Base-by-base conservation (phyloP, 2,888 invertebrate species). In the Eutolmus rufibarbis region DNA sequence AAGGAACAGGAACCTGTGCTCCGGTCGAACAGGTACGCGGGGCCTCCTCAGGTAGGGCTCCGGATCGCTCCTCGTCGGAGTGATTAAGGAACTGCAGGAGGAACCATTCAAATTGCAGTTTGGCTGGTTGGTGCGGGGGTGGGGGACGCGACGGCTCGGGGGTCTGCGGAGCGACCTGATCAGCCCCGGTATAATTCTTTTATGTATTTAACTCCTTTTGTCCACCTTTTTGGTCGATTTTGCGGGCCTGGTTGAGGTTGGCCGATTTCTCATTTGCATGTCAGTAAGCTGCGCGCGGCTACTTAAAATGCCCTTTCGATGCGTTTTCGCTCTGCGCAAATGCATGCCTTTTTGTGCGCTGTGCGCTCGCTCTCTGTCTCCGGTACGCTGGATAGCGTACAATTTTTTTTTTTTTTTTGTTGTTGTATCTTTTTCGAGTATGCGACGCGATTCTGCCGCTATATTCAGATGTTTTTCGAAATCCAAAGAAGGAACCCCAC, bases 181-280 rank as follows among this genome's bases (percentile, higher is more conserved):
- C 46, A 85, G 43, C 37, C 85, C 74, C 28, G 85, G 85, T 85
- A 74, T 82, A 82, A 82, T 74, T 85, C 74, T 51, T 46, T 74
- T 85, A 85, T 85, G 51, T 85, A 85, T 85, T 85, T 85, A 85
- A 85, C 85, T 85, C 85, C 85, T 43, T 79, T 85, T 85, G 85
- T 77, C 77, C 37, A 19, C 31, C 12, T 86, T 76, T 86, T 46
- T 79, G n/a, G 40, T 77, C 23, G 86, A 51, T 34, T 86, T 77
- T 86, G 51, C 46, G n/a, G 57, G 28, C 46, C 77, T 31, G 76
- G 76, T 86, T 77, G 46, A 77, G 86, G 77, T 86, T 77, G 51
- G 86, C 77, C 86, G 76, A 77, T 86, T 86, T 86, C 86, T 86
- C 86, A 86, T 86, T 86, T 86, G 86, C 86, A 86, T 86, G 86